Evolutionary conservation across 2,888 invertebrate genomes (phyloP), one percentile per base, ranked within the genome.

Genomic region (Oscheius onirici): DNA sequence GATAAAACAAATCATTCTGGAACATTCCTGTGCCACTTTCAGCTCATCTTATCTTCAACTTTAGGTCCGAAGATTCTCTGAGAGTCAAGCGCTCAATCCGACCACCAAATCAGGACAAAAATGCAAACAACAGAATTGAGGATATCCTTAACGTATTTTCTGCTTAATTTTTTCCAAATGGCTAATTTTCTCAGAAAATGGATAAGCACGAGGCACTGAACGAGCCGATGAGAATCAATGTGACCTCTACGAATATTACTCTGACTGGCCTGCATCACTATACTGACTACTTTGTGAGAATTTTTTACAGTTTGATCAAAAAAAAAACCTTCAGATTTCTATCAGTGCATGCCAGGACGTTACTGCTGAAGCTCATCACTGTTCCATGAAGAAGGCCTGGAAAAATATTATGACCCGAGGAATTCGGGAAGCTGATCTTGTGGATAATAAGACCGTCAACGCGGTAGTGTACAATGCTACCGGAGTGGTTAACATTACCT

Each of bases 401-500:
- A 68, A 67, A 13, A 58, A 73, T n/a, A 61, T 83, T 60, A 80
- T n/a, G 73, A 76, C 55, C 44, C 13, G 34, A n/a, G 41, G 43
- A 51, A 66, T 66, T 15, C 41, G 55, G 40, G 63, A 63, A 11
- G 68, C 71, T 2, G 80, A 79, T 52, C 8, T 54, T 3, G 72
- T 80, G 10, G 44, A 70, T 20, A 68, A 69, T 52, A 49, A 43
- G 11, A 73, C 75, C 11, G 77, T 76, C 51, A 20, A 17, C 15
- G 67, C 61, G 3, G 72, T 68, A 17, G 41, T 67, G 13, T 20
- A 69, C 2, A 76, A 78, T 40, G 58, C 60, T 26, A 76, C 61
- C 3, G 8, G 20, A 5, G 60, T 26, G 0, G 65, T 76, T 6
- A 57, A 54, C 8, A 65, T 78, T 40, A 70, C 66, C 2, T 97